These are phyloP conservation scores for Cephus runcator DNA, from an alignment of 2,888 invertebrate species.

Conservation along the genomic window DNA sequence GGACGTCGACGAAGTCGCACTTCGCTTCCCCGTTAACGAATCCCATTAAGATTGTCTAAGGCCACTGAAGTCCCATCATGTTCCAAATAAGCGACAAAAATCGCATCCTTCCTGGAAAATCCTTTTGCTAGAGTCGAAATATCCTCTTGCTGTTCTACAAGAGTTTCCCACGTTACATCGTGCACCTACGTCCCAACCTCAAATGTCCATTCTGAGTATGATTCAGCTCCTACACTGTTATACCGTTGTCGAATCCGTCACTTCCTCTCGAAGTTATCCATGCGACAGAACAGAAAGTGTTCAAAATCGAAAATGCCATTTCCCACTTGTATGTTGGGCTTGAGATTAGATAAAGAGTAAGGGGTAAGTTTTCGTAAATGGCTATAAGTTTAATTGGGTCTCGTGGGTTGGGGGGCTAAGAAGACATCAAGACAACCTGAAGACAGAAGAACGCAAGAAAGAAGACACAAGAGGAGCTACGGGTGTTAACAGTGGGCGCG, in stretches of 20 bases:
- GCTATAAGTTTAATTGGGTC: neutral
- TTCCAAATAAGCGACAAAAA: neutral
- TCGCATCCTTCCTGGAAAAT: neutral
- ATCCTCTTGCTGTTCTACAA: neutral
- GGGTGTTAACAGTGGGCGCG: slow-evolving; percentile 8
- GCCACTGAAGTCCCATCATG: neutral
- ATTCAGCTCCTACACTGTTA: neutral
- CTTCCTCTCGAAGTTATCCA: neutral
- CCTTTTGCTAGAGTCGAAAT: neutral
- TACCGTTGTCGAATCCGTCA: neutral
- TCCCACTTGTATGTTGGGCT: neutral
- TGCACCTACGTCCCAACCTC: neutral
- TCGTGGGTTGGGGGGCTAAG: slow-evolving; percentile 42
- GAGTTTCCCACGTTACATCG: neutral
- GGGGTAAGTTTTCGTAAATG: slow-evolving; percentile 4
- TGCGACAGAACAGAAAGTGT: neutral
- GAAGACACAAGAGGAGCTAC: slow-evolving; percentile 63
- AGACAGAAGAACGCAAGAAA: slow-evolving; percentile 66
- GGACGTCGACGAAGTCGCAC: neutral
- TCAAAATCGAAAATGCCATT: neutral
- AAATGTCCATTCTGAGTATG: neutral
- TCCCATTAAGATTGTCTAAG: neutral
- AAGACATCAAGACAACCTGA: slow-evolving; percentile 64
- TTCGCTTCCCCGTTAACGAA: neutral
- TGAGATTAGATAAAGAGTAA: neutral